phyloP scores from a whole-genome alignment of 2,888 invertebrate species.

The Tiphia femorata region DNA sequence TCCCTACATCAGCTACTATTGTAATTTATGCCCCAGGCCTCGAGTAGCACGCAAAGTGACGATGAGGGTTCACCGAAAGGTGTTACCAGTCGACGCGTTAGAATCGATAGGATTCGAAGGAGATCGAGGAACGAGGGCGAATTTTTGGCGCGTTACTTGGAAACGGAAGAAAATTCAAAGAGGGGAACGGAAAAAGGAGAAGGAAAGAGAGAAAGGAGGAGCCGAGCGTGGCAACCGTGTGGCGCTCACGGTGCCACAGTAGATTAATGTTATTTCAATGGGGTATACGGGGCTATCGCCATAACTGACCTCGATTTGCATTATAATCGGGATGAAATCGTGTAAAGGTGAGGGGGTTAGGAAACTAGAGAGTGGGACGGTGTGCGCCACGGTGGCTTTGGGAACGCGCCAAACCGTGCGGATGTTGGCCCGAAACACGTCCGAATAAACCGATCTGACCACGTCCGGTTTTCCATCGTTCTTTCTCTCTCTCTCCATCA shows the following conservation, averaged over 20 bases:
- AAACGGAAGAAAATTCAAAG: too few relatives aligned
- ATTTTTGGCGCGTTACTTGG: too few relatives aligned
- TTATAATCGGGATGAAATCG: slow-evolving; percentile 53
- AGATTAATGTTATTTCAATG: slow-evolving; percentile 63
- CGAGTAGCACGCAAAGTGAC: too few relatives aligned
- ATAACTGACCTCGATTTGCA: slow-evolving; percentile 61
- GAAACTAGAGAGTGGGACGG: slow-evolving; percentile 4
- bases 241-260: slow-evolving; percentile 52
- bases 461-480: slow-evolving; percentile 37
- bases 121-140: too few relatives aligned
- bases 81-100: too few relatives aligned
- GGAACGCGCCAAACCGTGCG: slow-evolving; percentile 54
- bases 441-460: slow-evolving; percentile 20
- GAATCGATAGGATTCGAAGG: too few relatives aligned
- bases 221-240: slow-evolving; percentile 53
- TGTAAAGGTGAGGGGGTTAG: slow-evolving; percentile 5
- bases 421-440: slow-evolving; percentile 46
- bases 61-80: too few relatives aligned
- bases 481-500: neutral
- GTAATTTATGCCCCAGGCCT: too few relatives aligned
- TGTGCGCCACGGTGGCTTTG: slow-evolving; percentile 30
- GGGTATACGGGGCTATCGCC: slow-evolving; percentile 34
- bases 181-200: too few relatives aligned
- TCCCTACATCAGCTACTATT: too few relatives aligned
- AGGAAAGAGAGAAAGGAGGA: slow-evolving; percentile 30